phyloP scores from a whole-genome alignment of 1,140 invertebrate species.

The Drosophila yakuba region DNA sequence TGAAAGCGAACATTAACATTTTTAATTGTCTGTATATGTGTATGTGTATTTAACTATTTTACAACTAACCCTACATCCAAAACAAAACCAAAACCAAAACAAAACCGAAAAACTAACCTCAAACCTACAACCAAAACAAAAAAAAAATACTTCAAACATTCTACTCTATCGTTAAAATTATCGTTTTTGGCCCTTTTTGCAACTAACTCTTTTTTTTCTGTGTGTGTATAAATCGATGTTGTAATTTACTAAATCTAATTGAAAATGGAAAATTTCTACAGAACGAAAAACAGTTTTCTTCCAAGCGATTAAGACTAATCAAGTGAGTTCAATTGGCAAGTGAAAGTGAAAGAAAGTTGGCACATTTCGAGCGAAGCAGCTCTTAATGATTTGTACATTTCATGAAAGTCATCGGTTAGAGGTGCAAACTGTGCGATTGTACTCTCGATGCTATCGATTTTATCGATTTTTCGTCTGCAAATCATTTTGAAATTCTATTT shows the following conservation, averaged over 20 bases:
- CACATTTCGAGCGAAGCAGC: slow-evolving; percentile 56
- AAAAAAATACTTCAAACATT: slow-evolving; percentile 49
- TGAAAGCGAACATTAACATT: slow-evolving; percentile 56
- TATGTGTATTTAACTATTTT: slow-evolving; percentile 69
- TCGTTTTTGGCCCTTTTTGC: slow-evolving; percentile 68
- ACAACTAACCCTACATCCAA: slow-evolving; percentile 41
- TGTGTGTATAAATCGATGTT: slow-evolving; percentile 82
- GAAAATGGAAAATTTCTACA: slow-evolving; percentile 72
- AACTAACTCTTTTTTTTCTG: slow-evolving; percentile 74
- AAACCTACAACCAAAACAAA: slow-evolving; percentile 32
- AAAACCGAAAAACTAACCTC: slow-evolving; percentile 17
- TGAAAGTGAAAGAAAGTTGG: slow-evolving; percentile 71
- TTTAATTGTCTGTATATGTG: slow-evolving; percentile 75
- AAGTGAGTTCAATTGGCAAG: slow-evolving; percentile 84
- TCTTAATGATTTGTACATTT: slow-evolving; percentile 20
- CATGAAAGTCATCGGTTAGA: slow-evolving; percentile 28
- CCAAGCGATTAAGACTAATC: slow-evolving; percentile 57
- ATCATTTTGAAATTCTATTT: slow-evolving; percentile 1
- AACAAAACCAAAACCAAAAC: slow-evolving; percentile 29
- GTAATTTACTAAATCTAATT: slow-evolving; percentile 69
- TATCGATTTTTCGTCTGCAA: not conserved
- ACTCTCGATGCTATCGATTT: slow-evolving; percentile 17
- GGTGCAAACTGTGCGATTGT: slow-evolving; percentile 19
- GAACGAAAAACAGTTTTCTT: slow-evolving; percentile 67
- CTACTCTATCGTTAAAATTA: slow-evolving; percentile 53